Percentiles rank a stretch among this genome's conserved stretches.
Conservation (phyloP, 2,888 invertebrate species). For the Drosophila paramelanica region DNA sequence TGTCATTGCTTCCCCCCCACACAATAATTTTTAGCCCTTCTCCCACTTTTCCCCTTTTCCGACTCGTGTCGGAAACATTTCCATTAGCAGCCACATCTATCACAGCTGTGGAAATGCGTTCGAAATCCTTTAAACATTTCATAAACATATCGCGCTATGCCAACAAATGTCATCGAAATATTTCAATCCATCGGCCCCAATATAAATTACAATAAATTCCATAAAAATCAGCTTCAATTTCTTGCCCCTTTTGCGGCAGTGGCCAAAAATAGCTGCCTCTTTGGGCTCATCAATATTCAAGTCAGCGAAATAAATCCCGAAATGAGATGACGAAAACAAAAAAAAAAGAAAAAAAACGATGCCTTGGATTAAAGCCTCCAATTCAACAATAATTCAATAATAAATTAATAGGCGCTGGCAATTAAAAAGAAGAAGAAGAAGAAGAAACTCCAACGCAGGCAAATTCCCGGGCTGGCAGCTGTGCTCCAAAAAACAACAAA, state of each 20-base stretch:
- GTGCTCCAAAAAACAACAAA: slow-evolving; percentile 32
- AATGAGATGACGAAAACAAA: slow-evolving; percentile 23
- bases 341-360: slow-evolving; percentile 1
- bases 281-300: slow-evolving; percentile 65
- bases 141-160: slow-evolving; percentile 64
- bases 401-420: slow-evolving; percentile 67
- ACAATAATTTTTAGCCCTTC: slow-evolving; percentile 6
- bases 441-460: slow-evolving; percentile 25
- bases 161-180: slow-evolving; percentile 56
- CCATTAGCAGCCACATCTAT: slow-evolving; percentile 56
- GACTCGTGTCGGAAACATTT: slow-evolving; percentile 30
- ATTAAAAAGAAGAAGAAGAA: slow-evolving; percentile 42
- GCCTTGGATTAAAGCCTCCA: slow-evolving; percentile 17
- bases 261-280: slow-evolving; percentile 57
- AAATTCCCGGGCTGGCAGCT: slow-evolving; percentile 53
- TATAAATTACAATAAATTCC: background rate
- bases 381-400: slow-evolving; percentile 60
- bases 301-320: slow-evolving; percentile 56
- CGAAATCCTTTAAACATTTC: slow-evolving; percentile 70
- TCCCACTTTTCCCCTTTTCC: background rate
- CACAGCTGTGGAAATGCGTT: slow-evolving; percentile 36
- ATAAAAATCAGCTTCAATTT: slow-evolving; percentile 36
- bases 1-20: slow-evolving; percentile 33
- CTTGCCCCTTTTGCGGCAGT: slow-evolving; percentile 8
- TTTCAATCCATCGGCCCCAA: slow-evolving; percentile 45